Evolutionary conservation across 2,113 vertebrate genomes (phyloP).

Genomic region (Acanthisitta chloris): DNA sequence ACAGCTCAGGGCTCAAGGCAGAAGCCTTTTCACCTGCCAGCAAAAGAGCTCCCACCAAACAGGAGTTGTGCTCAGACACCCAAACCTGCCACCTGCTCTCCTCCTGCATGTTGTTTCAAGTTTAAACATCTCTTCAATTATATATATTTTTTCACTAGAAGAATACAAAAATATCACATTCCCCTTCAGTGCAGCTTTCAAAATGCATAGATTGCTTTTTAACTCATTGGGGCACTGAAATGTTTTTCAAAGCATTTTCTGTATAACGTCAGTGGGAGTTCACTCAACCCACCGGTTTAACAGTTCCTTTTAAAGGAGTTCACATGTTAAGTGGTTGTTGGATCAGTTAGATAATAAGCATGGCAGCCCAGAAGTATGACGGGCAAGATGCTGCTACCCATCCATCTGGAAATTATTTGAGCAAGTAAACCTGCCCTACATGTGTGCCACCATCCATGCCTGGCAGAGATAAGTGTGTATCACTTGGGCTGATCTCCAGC

Average conservation of each 20-base stretch:
- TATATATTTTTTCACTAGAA: neutral
- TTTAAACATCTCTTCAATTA: neutral
- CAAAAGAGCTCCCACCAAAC: neutral
- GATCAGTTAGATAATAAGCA: neutral
- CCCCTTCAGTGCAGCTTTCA: neutral
- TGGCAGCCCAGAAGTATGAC: neutral
- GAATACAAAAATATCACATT: neutral
- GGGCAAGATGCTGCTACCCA: neutral
- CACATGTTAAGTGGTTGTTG: neutral
- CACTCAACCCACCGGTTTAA: neutral
- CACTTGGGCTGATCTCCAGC: neutral
- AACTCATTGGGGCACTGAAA: neutral
- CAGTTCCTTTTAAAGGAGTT: neutral
- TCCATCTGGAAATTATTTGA: neutral
- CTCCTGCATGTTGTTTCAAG: neutral
- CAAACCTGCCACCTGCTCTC: neutral
- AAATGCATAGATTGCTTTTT: neutral
- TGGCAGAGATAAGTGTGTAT: neutral
- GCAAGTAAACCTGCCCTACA: neutral
- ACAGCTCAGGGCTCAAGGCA: neutral
- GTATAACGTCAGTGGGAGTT: neutral
- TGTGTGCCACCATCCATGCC: fast-evolving
- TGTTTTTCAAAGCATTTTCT: neutral
- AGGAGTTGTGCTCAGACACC: neutral
- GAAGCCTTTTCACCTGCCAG: neutral